Evolutionary conservation across 1,140 invertebrate species (phyloP).

Genomic region (Gonatopus flavifemur): DNA sequence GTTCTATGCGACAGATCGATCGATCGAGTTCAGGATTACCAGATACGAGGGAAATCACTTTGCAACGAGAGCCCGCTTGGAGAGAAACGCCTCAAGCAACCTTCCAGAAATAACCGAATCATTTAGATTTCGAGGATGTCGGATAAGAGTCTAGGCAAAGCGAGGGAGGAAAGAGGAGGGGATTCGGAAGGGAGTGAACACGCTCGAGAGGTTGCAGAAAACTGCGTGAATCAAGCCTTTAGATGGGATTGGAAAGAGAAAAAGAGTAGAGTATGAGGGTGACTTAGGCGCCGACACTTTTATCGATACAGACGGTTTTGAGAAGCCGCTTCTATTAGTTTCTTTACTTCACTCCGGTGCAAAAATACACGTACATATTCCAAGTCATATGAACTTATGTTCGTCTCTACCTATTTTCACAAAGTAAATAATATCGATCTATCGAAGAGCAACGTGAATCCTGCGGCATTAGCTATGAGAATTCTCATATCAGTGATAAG

Average conservation of each 20-base stretch:
- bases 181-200: constrained; percentile 12
- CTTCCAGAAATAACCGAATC: constrained; percentile 38
- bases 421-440: no score
- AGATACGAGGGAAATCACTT: constrained; percentile 38
- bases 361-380: constrained; percentile 23
- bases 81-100: constrained; percentile 32
- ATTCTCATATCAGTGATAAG: no score
- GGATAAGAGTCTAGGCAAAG: background rate
- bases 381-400: background rate
- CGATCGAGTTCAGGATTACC: constrained; percentile 35
- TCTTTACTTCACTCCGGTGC: constrained; percentile 22
- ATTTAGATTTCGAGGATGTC: constrained; percentile 33
- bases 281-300: constrained; percentile 29
- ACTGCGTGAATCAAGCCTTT: constrained; percentile 15
- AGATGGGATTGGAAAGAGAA: constrained; percentile 1
- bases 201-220: constrained; percentile 12
- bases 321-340: constrained; percentile 9
- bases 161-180: constrained; percentile 8
- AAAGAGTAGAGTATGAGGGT: constrained; percentile 2
- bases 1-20: constrained; percentile 8
- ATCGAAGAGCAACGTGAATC: no score
- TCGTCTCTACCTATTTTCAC: no score
- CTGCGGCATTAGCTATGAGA: no score
- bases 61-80: constrained; percentile 22
- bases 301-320: constrained; percentile 23